Evolutionary conservation across 2,797 vertebrate genomes (phyloP), one percentile per base, ranked within the genome.

Genomic region (Notolabrus celidotus): DNA sequence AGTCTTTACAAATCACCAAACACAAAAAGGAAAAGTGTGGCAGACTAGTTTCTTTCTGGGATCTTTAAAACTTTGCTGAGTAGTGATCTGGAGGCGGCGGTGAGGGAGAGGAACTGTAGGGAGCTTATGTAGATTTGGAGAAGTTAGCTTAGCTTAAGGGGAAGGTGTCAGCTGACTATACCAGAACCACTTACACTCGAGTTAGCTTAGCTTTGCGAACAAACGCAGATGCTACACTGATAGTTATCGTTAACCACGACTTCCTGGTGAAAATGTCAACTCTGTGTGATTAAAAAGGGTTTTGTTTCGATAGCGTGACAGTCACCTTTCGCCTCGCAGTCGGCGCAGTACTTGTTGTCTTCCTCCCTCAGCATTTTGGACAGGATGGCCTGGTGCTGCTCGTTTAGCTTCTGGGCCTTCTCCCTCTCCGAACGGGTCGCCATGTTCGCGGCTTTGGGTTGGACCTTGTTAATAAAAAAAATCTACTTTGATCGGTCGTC

Each of bases 311-410:
- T 2, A 11, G 38, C 0, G 46, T 50, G 36, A 45, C 46, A 16
- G 55, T 59, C 77, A 97, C 97, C 97, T 95, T 99, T 99, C 68
- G 97, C 97, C 91, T 99, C 97, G 87, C 97, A 99, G 94, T 99
- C 97, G 81, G 97, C 97, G 93, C 97, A 99, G 94, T 99, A 98
- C 92, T 99, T 99, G 96, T 99, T 99, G 94, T 99, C 97, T 61
- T 99, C 97, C 92, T 99, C 97, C 74, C 97, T 88, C 85, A 99
- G 94, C 94, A 98, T 97, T 94, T 96, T 96, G 89, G 97, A 95
- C 88, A 99, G 94, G 89, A 98, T 99, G 93, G 96, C 96, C 95
- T 99, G 97, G 93, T 98, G 96, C 93, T 99, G 97, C 86, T 98
- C 97, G 89, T 99, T 98, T 84, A 97, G 97, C 94, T 99, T 98